Evolutionary conservation across 2,113 vertebrate genomes (phyloP).

Genomic region (Elephas maximus): DNA sequence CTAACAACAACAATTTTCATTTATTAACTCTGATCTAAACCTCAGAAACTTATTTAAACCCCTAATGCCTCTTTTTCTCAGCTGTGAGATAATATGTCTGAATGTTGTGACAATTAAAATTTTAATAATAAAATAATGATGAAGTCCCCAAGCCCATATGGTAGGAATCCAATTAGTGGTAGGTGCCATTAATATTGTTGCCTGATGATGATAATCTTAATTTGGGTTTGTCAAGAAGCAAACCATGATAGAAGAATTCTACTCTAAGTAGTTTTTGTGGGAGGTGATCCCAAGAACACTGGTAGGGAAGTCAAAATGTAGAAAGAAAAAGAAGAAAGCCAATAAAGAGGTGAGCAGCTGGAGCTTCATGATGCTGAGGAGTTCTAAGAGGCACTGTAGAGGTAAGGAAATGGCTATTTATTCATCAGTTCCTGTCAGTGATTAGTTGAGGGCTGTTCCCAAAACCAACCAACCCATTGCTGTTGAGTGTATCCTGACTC

Average conservation of each 20-base stretch:
- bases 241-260: neutral
- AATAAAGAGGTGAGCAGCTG: neutral
- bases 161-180: neutral
- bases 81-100: neutral
- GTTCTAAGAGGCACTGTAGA: neutral
- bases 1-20: neutral
- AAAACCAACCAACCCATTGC: too few species aligned
- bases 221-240: slow-evolving; percentile 7
- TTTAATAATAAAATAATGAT: slow-evolving; percentile 31
- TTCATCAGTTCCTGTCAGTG: neutral
- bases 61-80: neutral
- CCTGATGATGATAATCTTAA: neutral
- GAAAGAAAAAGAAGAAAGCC: neutral
- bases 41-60: neutral
- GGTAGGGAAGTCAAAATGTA: neutral
- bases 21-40: slow-evolving; percentile 26
- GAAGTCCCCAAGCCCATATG: neutral
- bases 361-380: neutral
- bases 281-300: neutral
- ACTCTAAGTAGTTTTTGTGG: neutral
- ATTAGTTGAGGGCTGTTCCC: neutral
- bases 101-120: slow-evolving; percentile 19
- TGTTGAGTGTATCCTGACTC: too few species aligned
- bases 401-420: neutral
- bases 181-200: neutral